Evolutionary conservation across 2,113 vertebrate genomes (phyloP).

Genomic region (Megaptera novaeangliae): DNA sequence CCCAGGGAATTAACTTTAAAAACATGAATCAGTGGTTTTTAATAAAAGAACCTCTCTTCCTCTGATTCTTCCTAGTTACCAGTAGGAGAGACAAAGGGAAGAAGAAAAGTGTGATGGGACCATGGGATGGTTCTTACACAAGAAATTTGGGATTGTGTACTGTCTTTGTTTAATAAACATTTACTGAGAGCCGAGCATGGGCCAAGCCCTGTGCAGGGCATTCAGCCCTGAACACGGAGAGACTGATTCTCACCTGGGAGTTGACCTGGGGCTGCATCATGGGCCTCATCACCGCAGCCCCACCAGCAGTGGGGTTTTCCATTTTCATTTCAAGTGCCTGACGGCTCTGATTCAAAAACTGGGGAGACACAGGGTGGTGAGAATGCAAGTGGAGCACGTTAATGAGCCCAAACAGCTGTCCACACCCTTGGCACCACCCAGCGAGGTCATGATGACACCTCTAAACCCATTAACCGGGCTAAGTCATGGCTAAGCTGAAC

Average conservation of each 20-base stretch:
- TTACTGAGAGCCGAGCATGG: background rate
- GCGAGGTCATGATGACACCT: background rate
- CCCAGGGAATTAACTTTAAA: background rate
- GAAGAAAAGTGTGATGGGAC: background rate
- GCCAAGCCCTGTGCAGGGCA: background rate
- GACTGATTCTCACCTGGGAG: constrained; percentile 81
- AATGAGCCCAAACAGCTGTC: background rate
- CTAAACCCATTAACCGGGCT: background rate
- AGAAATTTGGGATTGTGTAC: background rate
- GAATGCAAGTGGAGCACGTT: background rate
- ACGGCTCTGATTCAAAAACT: constrained; percentile 96
- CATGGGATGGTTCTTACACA: background rate
- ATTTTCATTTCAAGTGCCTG: constrained; percentile 92
- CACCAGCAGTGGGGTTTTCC: constrained; percentile 83
- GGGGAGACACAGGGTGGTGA: constrained; percentile 49
- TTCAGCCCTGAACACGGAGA: fast-evolving
- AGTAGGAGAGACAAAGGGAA: background rate
- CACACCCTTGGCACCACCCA: background rate
- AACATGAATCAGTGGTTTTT: background rate
- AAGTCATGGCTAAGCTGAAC: background rate
- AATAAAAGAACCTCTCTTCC: background rate
- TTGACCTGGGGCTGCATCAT: constrained; percentile 87
- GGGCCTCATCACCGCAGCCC: constrained; percentile 86
- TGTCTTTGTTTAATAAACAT: background rate
- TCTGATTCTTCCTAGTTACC: background rate